A percentile compares a stretch with the other conserved stretches of the same genome.
Conservation (phyloP, 2,113 vertebrate species). For the Lathamus discolor region DNA sequence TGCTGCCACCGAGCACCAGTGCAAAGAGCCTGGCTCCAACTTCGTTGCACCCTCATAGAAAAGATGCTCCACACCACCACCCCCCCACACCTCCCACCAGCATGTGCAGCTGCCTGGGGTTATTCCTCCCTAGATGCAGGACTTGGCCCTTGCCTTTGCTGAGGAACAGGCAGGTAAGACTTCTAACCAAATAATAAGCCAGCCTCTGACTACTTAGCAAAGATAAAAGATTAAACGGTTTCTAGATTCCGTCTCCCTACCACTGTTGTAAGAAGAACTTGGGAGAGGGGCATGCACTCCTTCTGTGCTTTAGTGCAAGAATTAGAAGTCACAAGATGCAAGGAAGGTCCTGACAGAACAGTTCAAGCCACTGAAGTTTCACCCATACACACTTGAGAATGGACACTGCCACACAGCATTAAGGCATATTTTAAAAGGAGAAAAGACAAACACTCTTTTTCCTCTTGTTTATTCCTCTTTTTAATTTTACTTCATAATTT, state of each 20-base stretch:
- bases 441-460: neutral
- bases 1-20: neutral
- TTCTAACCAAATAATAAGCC: neutral
- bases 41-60: neutral
- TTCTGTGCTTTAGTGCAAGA: neutral
- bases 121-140: neutral
- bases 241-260: neutral
- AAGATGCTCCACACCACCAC: neutral
- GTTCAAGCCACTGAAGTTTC: neutral
- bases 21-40: neutral
- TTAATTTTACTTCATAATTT: neutral
- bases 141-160: neutral
- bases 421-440: neutral
- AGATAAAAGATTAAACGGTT: neutral
- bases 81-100: neutral
- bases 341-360: neutral
- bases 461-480: neutral
- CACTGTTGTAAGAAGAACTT: neutral
- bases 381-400: neutral
- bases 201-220: neutral
- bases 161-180: neutral
- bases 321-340: neutral
- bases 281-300: rapidly evolving
- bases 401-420: neutral
- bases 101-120: rapidly evolving